Percentiles rank a stretch among this genome's conserved stretches.
These are phyloP conservation scores for Cettia cetti DNA, from an alignment of 2,113 vertebrate genomes.

Conservation along the genomic window DNA sequence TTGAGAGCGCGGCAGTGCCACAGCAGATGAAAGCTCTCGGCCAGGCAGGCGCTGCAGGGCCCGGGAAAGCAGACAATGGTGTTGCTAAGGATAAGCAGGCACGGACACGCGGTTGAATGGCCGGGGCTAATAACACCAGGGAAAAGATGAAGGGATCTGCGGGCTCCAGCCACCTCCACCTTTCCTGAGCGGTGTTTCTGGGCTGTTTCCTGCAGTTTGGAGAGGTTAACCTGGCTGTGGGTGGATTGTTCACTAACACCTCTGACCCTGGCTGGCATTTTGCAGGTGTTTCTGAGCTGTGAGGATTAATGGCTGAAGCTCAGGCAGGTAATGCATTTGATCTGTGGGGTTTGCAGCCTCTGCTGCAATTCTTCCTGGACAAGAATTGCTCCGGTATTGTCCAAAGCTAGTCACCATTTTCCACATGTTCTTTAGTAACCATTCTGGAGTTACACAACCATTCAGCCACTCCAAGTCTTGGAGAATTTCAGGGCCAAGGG, in stretches of 20 bases:
- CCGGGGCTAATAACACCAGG: background rate
- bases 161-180: fast-evolving
- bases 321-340: background rate
- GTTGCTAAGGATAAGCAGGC: background rate
- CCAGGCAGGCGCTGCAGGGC: background rate
- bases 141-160: background rate
- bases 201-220: background rate
- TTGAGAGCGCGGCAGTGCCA: background rate
- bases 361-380: fast-evolving
- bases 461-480: background rate
- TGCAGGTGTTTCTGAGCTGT: background rate
- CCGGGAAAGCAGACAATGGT: fast-evolving
- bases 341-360: background rate
- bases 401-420: background rate
- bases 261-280: background rate
- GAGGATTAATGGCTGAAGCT: background rate
- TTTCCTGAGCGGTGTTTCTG: background rate
- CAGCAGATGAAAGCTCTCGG: background rate
- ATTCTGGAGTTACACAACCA: background rate
- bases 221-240: fast-evolving
- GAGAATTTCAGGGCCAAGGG: background rate
- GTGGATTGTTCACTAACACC: fast-evolving
- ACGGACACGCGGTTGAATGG: fast-evolving
- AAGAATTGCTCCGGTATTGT: too few species aligned
- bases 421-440: fast-evolving